Conservation (phyloP, 2,888 invertebrate species). For the Megastigmus dorsalis region DNA sequence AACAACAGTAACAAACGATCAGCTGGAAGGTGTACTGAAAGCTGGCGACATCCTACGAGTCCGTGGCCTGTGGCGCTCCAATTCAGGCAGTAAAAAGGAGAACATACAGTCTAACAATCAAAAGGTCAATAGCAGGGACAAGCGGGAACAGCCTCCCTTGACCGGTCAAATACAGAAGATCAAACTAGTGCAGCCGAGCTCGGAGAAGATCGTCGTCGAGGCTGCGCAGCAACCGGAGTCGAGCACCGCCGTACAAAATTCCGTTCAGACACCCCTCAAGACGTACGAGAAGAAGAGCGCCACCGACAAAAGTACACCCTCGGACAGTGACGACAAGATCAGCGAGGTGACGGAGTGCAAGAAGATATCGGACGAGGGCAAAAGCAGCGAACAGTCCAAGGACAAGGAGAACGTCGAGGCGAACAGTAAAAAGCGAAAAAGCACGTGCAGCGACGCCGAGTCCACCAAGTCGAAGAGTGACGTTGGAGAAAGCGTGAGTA, state of each 20-base stretch:
- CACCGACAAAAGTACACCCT: slow-evolving; percentile 26
- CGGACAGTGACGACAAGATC: slow-evolving; percentile 28
- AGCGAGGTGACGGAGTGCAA: slow-evolving; percentile 45
- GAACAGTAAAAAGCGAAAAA: slow-evolving; percentile 66
- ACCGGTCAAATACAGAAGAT: slow-evolving; percentile 70
- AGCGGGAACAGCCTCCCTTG: slow-evolving; percentile 66
- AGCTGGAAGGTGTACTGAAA: slow-evolving; percentile 85
- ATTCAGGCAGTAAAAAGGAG: slow-evolving; percentile 65
- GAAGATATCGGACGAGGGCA: slow-evolving; percentile 62
- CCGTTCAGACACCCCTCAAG: slow-evolving; percentile 27
- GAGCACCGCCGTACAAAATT: slow-evolving; percentile 52
- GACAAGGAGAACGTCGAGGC: slow-evolving; percentile 69
- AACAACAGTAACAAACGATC: slow-evolving; percentile 90
- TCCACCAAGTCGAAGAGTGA: slow-evolving; percentile 71
- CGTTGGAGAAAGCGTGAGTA: slow-evolving; percentile 53
- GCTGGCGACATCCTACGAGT: slow-evolving; percentile 89
- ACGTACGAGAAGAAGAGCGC: slow-evolving; percentile 44
- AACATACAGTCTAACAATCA: slow-evolving; percentile 75
- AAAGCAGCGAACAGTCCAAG: slow-evolving; percentile 66
- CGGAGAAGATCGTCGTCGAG: slow-evolving; percentile 63
- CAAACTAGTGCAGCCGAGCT: slow-evolving; percentile 68
- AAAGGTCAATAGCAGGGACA: slow-evolving; percentile 76
- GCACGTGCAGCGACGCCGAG: slow-evolving; percentile 66
- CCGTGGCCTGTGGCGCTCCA: slow-evolving; percentile 84
- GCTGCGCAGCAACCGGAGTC: slow-evolving; percentile 47